Conservation (phyloP, 2,888 invertebrate species). For the Euzetes globulus region DNA sequence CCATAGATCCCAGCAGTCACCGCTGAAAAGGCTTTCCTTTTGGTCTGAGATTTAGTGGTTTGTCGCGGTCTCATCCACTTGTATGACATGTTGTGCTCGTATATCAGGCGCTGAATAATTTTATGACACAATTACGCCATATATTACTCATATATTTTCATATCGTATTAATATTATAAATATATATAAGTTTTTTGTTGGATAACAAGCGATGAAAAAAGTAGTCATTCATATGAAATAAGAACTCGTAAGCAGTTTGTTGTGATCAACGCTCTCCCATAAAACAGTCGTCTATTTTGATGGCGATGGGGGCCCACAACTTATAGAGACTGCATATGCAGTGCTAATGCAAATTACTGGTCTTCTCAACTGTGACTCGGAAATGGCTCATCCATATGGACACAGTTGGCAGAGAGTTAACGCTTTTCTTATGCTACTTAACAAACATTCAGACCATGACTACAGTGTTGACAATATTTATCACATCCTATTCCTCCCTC, state of each 20-base stretch:
- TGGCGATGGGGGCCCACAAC: background rate
- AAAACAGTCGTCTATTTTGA: background rate
- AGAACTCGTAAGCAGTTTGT: background rate
- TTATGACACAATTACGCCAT: background rate
- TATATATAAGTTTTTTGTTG: constrained; percentile 3
- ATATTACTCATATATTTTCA: background rate
- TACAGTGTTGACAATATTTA: constrained; percentile 19
- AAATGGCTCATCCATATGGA: background rate
- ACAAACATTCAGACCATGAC: background rate
- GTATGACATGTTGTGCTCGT: background rate
- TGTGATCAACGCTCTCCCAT: background rate
- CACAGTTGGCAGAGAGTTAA: background rate
- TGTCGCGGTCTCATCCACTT: background rate
- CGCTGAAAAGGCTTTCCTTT: background rate
- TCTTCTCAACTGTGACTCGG: constrained; percentile 14
- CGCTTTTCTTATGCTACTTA: background rate
- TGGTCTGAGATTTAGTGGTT: background rate
- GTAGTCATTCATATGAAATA: background rate
- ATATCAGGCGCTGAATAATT: constrained; percentile 11
- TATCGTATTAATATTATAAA: background rate
- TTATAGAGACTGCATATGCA: background rate
- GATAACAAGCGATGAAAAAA: background rate
- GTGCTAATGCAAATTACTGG: constrained; percentile 23
- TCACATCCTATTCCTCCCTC: constrained; percentile 8
- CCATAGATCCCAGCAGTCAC: background rate